phyloP scores from a whole-genome alignment of 1,140 invertebrate genomes.

The Cataglyphis hispanica region DNA sequence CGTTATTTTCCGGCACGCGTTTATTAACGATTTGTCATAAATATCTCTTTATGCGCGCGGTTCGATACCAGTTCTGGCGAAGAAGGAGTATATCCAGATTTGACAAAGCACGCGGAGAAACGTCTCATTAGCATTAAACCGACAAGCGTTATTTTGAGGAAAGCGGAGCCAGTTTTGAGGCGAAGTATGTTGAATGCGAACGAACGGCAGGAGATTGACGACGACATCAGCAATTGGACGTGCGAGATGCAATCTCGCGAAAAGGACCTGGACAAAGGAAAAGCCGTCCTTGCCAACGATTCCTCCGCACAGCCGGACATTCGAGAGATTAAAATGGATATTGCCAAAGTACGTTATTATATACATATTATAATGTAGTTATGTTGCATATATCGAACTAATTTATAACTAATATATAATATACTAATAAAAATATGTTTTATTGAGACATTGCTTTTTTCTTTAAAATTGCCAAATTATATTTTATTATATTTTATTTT shows the following conservation, averaged over 20 bases:
- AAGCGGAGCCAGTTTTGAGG: slow-evolving; percentile 84
- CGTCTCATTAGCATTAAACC: slow-evolving; percentile 87
- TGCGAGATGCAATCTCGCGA: slow-evolving; percentile 85
- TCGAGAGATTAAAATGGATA: slow-evolving; percentile 68
- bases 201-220: slow-evolving; percentile 83
- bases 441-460: background rate
- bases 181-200: slow-evolving; percentile 81
- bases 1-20: slow-evolving; percentile 51
- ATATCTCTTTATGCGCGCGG: slow-evolving; percentile 25
- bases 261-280: slow-evolving; percentile 79
- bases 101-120: slow-evolving; percentile 87
- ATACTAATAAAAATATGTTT: background rate
- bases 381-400: background rate
- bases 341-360: slow-evolving; percentile 27
- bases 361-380: background rate
- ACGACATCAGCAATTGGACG: slow-evolving; percentile 85
- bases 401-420: no score
- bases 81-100: slow-evolving; percentile 89
- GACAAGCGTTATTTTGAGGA: slow-evolving; percentile 86
- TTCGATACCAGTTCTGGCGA: slow-evolving; percentile 87
- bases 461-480: background rate
- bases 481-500: slow-evolving; percentile 7
- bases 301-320: slow-evolving; percentile 70
- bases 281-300: slow-evolving; percentile 55
- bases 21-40: slow-evolving; percentile 63